Evolutionary conservation across 2,113 vertebrate genomes (phyloP).

Genomic region (Odocoileus hemionus): DNA sequence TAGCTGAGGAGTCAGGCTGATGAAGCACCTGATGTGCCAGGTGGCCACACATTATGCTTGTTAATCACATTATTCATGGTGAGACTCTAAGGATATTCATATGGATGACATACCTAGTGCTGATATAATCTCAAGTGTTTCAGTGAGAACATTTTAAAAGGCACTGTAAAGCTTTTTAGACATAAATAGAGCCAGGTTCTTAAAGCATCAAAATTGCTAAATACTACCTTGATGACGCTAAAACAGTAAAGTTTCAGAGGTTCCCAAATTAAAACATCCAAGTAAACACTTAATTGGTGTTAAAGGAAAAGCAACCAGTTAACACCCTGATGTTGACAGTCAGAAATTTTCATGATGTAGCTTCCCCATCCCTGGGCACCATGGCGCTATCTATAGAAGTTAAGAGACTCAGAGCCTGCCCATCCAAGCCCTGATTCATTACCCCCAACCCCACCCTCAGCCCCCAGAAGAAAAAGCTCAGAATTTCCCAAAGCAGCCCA

Average conservation of each 20-base stretch:
- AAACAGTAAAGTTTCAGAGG: not conserved
- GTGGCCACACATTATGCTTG: not conserved
- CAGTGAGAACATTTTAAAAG: not conserved
- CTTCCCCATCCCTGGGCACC: not conserved
- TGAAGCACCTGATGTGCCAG: not conserved
- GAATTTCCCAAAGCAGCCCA: not conserved
- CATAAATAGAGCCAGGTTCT: not conserved
- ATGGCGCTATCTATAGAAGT: not conserved
- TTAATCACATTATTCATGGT: conserved; percentile 3
- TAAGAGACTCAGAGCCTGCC: conserved; percentile 43
- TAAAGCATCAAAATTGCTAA: not conserved
- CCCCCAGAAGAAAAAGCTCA: not conserved
- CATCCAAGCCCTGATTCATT: not conserved
- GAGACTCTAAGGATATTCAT: not conserved
- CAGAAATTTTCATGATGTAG: not conserved
- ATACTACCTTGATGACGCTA: not conserved
- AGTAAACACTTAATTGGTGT: not conserved
- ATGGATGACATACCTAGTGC: conserved; percentile 1
- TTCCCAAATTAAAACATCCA: not conserved
- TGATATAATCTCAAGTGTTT: conserved; percentile 31
- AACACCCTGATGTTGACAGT: not conserved
- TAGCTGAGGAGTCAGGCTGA: not conserved
- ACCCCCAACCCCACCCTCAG: not conserved
- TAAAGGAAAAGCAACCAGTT: conserved; percentile 18
- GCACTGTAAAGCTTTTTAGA: not conserved